Conservation (phyloP, 35 echinoderm and acorn worm species). For the Nesometra sesokonis region DNA sequence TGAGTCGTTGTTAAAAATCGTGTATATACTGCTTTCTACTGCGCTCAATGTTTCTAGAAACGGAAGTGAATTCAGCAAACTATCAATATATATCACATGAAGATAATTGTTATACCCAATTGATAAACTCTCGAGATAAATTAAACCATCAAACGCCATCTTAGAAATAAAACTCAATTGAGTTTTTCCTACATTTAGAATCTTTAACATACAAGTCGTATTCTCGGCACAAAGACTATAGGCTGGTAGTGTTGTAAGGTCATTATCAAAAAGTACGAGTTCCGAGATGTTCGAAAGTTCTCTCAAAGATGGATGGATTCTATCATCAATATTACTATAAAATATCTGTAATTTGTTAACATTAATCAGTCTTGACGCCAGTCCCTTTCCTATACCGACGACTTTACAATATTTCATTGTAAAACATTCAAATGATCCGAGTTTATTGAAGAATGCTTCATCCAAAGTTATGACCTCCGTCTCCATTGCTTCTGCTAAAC, state of each 20-base stretch:
- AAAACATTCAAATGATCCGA: background rate
- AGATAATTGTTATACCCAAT: background rate
- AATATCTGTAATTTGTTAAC: background rate
- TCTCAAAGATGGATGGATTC: background rate
- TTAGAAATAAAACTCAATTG: background rate
- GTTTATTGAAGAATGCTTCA: too few relatives aligned
- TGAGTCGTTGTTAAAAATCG: background rate
- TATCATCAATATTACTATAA: background rate
- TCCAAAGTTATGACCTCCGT: too few relatives aligned
- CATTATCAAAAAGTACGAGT: background rate
- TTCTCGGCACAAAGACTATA: background rate
- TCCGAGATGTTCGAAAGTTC: background rate
- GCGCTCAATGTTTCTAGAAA: background rate
- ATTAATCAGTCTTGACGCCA: background rate
- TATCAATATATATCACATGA: background rate
- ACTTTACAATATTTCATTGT: background rate
- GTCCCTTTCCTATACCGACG: background rate
- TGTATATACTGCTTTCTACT: background rate
- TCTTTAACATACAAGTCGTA: background rate
- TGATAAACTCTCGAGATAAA: background rate
- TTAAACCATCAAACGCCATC: background rate
- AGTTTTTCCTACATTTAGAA: background rate
- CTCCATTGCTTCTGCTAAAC: too few relatives aligned
- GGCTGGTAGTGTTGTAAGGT: background rate
- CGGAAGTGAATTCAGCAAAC: background rate